Percentiles rank a stretch among this genome's conserved stretches.
Evolutionary conservation across 2,888 invertebrate species (phyloP).

Genomic region (Barypeithes pellucidus): DNA sequence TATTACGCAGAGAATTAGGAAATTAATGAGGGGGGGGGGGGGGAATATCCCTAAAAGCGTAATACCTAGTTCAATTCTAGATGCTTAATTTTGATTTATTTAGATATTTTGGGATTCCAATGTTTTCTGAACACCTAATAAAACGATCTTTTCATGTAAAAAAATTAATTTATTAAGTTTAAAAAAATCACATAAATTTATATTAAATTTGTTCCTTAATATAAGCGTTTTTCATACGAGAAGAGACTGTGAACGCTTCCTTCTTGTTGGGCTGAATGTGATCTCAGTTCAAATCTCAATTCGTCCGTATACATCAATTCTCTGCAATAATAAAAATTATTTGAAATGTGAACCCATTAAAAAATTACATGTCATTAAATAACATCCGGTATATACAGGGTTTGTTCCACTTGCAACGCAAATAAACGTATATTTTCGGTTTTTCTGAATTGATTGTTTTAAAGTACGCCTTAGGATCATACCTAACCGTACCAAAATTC

Average conservation of each 20-base stretch:
- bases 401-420: too few relatives aligned
- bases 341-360: too few relatives aligned
- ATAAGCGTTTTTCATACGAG: slow-evolving; percentile 93
- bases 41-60: too few relatives aligned
- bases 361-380: too few relatives aligned
- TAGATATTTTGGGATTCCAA: not conserved
- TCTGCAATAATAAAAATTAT: slow-evolving; percentile 65
- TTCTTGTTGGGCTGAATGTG: slow-evolving; percentile 95
- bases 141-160: slow-evolving; percentile 10
- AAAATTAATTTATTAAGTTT: slow-evolving; percentile 24
- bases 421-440: too few relatives aligned
- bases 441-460: too few relatives aligned
- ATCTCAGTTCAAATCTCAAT: slow-evolving; percentile 94
- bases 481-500: too few relatives aligned
- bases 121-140: too few relatives aligned
- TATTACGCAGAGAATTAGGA: not conserved
- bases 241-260: slow-evolving; percentile 98
- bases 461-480: too few relatives aligned
- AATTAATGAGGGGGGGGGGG: too few relatives aligned
- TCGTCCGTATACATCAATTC: slow-evolving; percentile 89
- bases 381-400: too few relatives aligned
- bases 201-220: slow-evolving; percentile 73
- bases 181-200: slow-evolving; percentile 20
- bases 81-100: too few relatives aligned
- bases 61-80: not conserved